Percentiles rank a stretch among this genome's conserved stretches.
Conservation (phyloP, 2,888 invertebrate genomes). For the Phalera bucephala region DNA sequence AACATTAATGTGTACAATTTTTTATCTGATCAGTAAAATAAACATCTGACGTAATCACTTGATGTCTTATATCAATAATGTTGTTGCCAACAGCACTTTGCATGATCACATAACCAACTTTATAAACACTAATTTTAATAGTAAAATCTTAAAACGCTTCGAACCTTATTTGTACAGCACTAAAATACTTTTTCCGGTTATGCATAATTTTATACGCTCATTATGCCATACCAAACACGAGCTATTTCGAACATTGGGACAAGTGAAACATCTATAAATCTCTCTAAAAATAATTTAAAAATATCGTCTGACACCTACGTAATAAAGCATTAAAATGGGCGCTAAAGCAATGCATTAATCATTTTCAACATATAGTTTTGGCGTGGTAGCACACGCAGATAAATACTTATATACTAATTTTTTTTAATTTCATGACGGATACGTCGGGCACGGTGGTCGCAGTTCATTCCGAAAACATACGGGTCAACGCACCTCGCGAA, state of each 20-base stretch:
- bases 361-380: slow-evolving; percentile 27
- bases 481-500: slow-evolving; percentile 68
- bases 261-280: slow-evolving; percentile 9
- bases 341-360: slow-evolving; percentile 48
- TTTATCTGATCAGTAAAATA: not conserved
- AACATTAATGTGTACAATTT: too few species aligned
- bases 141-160: not conserved
- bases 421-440: slow-evolving; percentile 50
- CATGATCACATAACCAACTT: not conserved
- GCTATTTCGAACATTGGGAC: slow-evolving; percentile 19
- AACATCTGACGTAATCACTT: not conserved
- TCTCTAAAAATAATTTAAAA: slow-evolving; percentile 33
- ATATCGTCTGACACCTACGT: slow-evolving; percentile 45
- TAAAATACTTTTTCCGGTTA: slow-evolving; percentile 7
- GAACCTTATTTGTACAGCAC: not conserved
- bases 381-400: slow-evolving; percentile 41
- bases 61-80: not conserved
- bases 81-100: not conserved
- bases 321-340: slow-evolving; percentile 37
- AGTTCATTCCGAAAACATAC: slow-evolving; percentile 73
- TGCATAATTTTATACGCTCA: slow-evolving; percentile 7
- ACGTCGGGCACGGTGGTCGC: slow-evolving; percentile 39
- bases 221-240: slow-evolving; percentile 17
- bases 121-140: not conserved
- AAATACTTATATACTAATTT: slow-evolving; percentile 40